Base-by-base conservation (phyloP, 2,797 vertebrate species). In the Rousettus madagascariensis region DNA sequence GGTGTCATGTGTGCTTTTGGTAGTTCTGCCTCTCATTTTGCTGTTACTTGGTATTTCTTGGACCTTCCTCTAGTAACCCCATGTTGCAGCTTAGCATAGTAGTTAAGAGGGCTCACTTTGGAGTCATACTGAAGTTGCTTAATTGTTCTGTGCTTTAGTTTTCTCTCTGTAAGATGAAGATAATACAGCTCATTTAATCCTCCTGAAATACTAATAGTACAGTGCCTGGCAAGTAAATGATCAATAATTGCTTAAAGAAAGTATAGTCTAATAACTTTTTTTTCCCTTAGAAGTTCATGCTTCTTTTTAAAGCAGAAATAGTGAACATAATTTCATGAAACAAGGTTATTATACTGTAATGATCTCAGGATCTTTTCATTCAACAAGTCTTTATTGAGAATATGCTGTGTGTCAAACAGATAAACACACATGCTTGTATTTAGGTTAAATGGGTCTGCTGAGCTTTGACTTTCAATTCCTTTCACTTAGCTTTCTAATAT, bases 261-360 rank as follows among this genome's bases (percentile, higher is more conserved):
- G 69, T 77, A 38, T 0, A 49, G 46, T 84, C 9, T 65, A 71
- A 53, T 88, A 74, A 12, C 77, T 77, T 93, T 82, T 80, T 53
- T 53, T 49, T 49, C 5, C 49, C 36, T 61, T 46, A 86, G 68
- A 87, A 51, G 19, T 36, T 80, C 65, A 11, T 72, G n/a, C n/a
- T 93, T 16, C 46, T 20, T 83, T 88, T 90, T 93, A 30, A 71
- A 96, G 63, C 24, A 91, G 85, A 95, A 86, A 57, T 68, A 24
- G 7, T 71, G 28, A 87, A 36, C 28, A n/a, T 51, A 53, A 79
- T 59, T 80, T 94, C 57, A 65, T 66, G 51, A 83, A 79, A 26
- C 33, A 36, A 61, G 10, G 6, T 86, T 65, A 43, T 49, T 79
- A 3, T 79, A 19, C 10, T 55, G 1, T 77, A 78, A 74, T 26